Percentiles rank a stretch among this genome's conserved stretches.
Evolutionary conservation across 2,888 invertebrate genomes (phyloP).

Genomic region (Hypselothyrea guttata): DNA sequence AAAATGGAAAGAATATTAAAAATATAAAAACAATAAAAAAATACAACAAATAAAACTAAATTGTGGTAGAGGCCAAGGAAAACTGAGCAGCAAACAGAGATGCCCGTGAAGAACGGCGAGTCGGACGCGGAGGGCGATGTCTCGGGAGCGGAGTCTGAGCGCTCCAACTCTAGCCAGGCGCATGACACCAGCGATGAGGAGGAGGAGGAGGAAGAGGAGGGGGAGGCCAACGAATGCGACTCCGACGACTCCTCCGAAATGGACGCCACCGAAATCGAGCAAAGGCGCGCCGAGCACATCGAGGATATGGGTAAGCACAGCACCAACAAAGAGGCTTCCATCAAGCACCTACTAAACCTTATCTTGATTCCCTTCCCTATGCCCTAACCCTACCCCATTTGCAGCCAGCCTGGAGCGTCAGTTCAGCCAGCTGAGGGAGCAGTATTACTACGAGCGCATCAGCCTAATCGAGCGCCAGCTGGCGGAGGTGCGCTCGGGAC

Average conservation of each 20-base stretch:
- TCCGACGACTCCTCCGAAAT: slow-evolving; percentile 94
- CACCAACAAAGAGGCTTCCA: too few species aligned
- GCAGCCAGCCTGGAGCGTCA: slow-evolving; percentile 93
- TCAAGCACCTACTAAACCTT: too few species aligned
- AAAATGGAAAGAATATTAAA: too few species aligned
- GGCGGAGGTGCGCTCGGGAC: slow-evolving; percentile 91
- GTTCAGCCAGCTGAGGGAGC: slow-evolving; percentile 92
- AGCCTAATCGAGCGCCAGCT: slow-evolving; percentile 92
- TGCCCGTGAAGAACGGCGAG: slow-evolving; percentile 88
- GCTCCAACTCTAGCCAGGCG: slow-evolving; percentile 86
- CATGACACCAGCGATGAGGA: slow-evolving; percentile 86
- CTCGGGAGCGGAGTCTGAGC: slow-evolving; percentile 88
- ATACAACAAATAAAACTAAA: not conserved
- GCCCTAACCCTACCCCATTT: not conserved
- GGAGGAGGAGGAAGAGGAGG: slow-evolving; percentile 86
- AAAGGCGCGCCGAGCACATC: slow-evolving; percentile 90
- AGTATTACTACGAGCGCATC: slow-evolving; percentile 92
- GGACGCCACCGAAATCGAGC: slow-evolving; percentile 96
- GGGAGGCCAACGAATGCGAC: slow-evolving; percentile 88
- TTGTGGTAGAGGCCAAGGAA: not conserved
- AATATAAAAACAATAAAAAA: not conserved
- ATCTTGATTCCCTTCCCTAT: not conserved
- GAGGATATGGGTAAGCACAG: slow-evolving; percentile 89
- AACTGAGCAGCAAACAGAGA: slow-evolving; percentile 78
- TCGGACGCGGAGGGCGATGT: slow-evolving; percentile 85